Percentiles rank a stretch among this genome's conserved stretches.
These are phyloP conservation scores for Hylomyscus alleni DNA, from an alignment of 2,797 vertebrate species.

Conservation along the genomic window DNA sequence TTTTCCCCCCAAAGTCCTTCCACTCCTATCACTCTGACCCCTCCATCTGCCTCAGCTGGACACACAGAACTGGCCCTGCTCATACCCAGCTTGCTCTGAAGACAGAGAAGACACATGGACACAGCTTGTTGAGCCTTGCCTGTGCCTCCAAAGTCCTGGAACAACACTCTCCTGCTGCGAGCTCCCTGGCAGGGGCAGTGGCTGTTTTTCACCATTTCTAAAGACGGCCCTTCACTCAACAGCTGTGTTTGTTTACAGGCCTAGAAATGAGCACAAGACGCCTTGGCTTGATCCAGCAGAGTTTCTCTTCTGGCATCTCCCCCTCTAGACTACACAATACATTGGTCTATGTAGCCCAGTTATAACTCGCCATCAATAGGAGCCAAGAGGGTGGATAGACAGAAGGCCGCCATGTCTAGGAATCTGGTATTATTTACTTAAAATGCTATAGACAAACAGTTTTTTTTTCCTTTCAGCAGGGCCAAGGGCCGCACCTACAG, in stretches of 20 bases:
- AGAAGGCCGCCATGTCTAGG: not conserved
- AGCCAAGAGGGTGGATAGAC: constrained; percentile 81
- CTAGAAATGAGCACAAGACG: constrained; percentile 88
- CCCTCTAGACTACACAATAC: constrained; percentile 87
- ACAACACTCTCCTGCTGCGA: constrained; percentile 83
- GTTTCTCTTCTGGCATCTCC: constrained; percentile 85
- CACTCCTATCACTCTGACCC: constrained; percentile 43
- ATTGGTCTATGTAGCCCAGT: constrained; percentile 86
- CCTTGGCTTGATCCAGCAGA: constrained; percentile 86
- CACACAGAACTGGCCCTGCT: constrained; percentile 68
- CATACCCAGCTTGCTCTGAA: constrained; percentile 70
- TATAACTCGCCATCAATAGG: constrained; percentile 79
- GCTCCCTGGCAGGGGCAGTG: constrained; percentile 85
- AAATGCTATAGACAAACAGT: constrained; percentile 38
- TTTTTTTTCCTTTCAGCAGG: not conserved
- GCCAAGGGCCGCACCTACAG: constrained; percentile 57
- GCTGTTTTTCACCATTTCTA: constrained; percentile 86
- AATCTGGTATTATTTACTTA: constrained; percentile 68
- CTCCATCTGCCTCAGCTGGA: constrained; percentile 47
- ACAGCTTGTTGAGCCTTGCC: constrained; percentile 74
- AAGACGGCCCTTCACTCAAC: constrained; percentile 87
- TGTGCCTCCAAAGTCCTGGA: constrained; percentile 75
- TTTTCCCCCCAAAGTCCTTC: constrained; percentile 68
- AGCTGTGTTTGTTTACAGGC: constrained; percentile 93
- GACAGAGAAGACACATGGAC: constrained; percentile 72